These are phyloP conservation scores for Morone chrysops DNA, from an alignment of 2,113 vertebrate genomes.

Conservation along the genomic window DNA sequence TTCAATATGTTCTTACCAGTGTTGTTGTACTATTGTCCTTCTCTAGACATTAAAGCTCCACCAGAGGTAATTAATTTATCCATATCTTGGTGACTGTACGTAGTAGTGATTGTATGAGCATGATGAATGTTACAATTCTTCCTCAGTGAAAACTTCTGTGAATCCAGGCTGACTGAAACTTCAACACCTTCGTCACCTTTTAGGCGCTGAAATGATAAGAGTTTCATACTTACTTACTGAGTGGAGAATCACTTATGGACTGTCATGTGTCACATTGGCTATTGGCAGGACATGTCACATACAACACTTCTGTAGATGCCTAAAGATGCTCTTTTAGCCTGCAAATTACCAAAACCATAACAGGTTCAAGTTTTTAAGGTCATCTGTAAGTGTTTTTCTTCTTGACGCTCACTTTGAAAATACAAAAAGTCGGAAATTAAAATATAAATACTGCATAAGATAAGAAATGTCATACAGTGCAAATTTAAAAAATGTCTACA, in stretches of 20 bases:
- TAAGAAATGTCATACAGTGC: no score
- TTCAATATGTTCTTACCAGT: no score
- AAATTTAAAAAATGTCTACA: no score
- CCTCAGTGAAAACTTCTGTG: no score
- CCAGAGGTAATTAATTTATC: no score
- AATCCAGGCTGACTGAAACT: background rate
- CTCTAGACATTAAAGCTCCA: no score
- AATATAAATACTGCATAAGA: no score
- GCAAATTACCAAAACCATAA: background rate
- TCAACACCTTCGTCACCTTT: background rate
- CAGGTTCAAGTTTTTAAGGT: background rate
- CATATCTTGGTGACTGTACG: no score
- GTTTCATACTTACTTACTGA: background rate
- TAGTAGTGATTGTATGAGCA: background rate
- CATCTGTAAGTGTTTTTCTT: no score
- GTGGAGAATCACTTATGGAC: background rate
- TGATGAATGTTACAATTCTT: no score
- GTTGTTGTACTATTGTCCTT: no score
- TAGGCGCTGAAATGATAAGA: background rate
- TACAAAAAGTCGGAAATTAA: no score
- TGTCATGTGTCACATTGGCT: background rate
- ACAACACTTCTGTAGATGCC: background rate
- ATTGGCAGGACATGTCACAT: background rate
- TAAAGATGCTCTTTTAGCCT: background rate
- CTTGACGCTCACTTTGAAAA: background rate